Percentiles rank a stretch among this genome's conserved stretches.
phyloP scores from a whole-genome alignment of 2,888 invertebrate species.

The Melitaea athalia region DNA sequence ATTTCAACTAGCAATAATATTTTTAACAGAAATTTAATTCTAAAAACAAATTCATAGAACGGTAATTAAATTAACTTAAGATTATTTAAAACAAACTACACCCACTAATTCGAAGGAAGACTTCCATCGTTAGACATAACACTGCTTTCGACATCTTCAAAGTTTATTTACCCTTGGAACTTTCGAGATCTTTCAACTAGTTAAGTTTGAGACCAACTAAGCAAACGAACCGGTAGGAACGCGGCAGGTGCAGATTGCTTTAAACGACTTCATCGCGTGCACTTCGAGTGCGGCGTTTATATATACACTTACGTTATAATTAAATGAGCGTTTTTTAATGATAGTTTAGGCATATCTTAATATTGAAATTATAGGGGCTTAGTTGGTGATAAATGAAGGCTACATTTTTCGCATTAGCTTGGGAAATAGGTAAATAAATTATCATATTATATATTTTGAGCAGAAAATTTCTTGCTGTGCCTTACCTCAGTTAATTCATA shows the following conservation, averaged over 20 bases:
- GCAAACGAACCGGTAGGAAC: constrained; percentile 16
- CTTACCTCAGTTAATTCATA: too few relatives aligned
- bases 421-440: too few relatives aligned
- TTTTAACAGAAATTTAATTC: too few relatives aligned
- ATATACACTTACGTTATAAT: constrained; percentile 1
- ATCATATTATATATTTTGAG: too few relatives aligned
- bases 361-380: too few relatives aligned
- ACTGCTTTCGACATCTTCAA: constrained; percentile 24
- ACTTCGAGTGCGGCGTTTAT: not conserved
- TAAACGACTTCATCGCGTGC: constrained; percentile 18
- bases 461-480: too few relatives aligned
- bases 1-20: too few relatives aligned
- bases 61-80: too few relatives aligned
- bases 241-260: constrained; percentile 14
- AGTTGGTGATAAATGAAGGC: too few relatives aligned
- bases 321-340: not conserved
- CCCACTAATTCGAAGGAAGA: not conserved
- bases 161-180: constrained; percentile 24
- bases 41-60: too few relatives aligned
- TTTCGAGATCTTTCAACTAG: constrained; percentile 30
- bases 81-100: not conserved
- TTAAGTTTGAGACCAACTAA: constrained; percentile 22
- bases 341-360: too few relatives aligned
- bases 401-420: too few relatives aligned
- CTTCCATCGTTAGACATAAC: constrained; percentile 13